phyloP scores from a whole-genome alignment of 2,888 invertebrate species.

The Melitaea athalia region DNA sequence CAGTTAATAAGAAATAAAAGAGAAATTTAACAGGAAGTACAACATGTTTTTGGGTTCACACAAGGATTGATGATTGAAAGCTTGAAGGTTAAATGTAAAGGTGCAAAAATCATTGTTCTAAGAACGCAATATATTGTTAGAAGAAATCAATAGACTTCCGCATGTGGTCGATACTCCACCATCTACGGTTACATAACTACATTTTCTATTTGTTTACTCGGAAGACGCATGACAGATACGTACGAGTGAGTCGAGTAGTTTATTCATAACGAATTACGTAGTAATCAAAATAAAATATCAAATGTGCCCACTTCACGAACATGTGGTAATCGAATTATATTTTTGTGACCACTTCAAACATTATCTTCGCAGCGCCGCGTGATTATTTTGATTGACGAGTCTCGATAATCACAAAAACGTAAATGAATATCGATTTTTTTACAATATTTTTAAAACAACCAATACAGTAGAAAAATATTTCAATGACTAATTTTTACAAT shows the following conservation, averaged over 20 bases:
- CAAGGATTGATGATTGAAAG: no score
- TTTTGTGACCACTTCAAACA: conserved; percentile 33
- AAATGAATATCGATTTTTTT: conserved; percentile 6
- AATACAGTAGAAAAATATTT: background rate
- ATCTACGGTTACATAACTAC: conserved; percentile 9
- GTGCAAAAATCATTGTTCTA: no score
- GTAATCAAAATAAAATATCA: conserved; percentile 30
- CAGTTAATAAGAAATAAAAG: no score
- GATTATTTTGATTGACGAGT: conserved; percentile 31
- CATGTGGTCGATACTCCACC: no score
- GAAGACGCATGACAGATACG: conserved; percentile 41
- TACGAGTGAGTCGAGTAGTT: conserved; percentile 38
- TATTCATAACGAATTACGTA: conserved; percentile 24
- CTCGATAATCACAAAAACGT: conserved; percentile 21
- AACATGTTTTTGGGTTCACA: no score
- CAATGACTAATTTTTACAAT: background rate
- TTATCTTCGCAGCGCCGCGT: conserved; percentile 28
- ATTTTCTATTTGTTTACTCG: conserved; percentile 57
- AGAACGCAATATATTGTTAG: no score
- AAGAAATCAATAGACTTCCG: no score
- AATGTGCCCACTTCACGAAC: conserved; percentile 30
- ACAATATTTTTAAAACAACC: background rate
- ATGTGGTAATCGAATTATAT: conserved; percentile 32
- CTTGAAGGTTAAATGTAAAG: no score
- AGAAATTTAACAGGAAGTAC: no score